Conservation (phyloP, 2,113 vertebrate genomes). For the Shinisaurus crocodilurus region DNA sequence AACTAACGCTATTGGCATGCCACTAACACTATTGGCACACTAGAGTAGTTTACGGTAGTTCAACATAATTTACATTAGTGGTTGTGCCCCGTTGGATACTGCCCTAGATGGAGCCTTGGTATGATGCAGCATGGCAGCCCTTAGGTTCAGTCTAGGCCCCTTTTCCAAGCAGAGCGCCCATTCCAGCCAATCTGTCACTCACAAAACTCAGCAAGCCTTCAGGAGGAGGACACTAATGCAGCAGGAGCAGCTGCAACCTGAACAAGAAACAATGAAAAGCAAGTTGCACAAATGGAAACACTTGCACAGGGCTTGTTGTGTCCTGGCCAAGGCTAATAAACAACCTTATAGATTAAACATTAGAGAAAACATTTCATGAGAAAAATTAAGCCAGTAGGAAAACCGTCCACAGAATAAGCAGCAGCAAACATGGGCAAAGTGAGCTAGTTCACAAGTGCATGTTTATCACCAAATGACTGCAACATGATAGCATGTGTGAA, state of each 20-base stretch:
- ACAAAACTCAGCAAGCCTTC: background rate
- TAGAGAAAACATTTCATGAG: too few species aligned
- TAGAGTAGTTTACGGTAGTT: too few species aligned
- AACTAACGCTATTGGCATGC: too few species aligned
- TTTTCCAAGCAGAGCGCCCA: too few species aligned
- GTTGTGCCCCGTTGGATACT: too few species aligned
- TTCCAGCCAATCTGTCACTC: background rate
- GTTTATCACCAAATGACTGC: background rate
- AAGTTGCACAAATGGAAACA: background rate
- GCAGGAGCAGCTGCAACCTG: background rate
- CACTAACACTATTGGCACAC: too few species aligned
- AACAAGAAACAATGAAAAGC: background rate
- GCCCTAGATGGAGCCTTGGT: too few species aligned
- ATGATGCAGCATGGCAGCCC: too few species aligned
- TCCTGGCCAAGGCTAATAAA: background rate
- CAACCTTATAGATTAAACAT: background rate
- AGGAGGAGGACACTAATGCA: background rate
- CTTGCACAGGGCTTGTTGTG: background rate
- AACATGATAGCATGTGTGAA: background rate
- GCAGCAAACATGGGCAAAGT: background rate
- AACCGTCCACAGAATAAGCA: background rate
- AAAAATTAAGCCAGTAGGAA: background rate
- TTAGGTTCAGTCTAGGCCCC: too few species aligned
- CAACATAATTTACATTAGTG: too few species aligned
- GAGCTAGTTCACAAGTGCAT: too few species aligned